Evolutionary conservation across 1,140 invertebrate species (phyloP), one percentile per base, ranked within the genome.

Genomic region (Drosophila novamexicana): DNA sequence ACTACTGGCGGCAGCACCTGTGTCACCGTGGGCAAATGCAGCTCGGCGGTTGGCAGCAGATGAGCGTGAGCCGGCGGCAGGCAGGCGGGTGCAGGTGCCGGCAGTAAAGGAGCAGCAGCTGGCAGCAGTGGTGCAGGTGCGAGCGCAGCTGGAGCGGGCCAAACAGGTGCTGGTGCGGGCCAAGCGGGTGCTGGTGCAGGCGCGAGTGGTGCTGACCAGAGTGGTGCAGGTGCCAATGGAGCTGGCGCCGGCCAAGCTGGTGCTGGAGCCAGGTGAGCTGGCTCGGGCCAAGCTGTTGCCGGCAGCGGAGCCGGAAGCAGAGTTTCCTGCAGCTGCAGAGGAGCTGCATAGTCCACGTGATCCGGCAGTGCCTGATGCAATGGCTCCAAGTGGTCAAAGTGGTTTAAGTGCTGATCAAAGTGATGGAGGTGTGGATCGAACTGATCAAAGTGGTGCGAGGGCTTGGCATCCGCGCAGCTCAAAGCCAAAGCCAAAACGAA

Each of bases 1-100:
- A 90, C 39, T 6, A 91, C 63, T 1, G 91, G 91, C 7, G 91
- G 91, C 49, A 86, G 32, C n/a, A 89, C 64, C 14, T 89, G 72
- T 1, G 78, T 73, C 10, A 75, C 57, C 0, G 65, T 78, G 37
- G 72, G 69, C 53, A 44, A 64, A 56, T 70, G 89, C 53, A 66
- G 44, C n/a, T 81, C 69, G 18, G 81, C 59, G 44, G 72, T 58
- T 58, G 79, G 49, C 45, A 84, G 64, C 14, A 79, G 22, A 16
- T 79, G 80, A 0, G 77, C 32, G 34, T 74, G 29, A 10, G 69
- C 54, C 6, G 84, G 73, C 0, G 83, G 83, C 0, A 81, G 22
- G 22, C 4, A 86, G 34, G 3, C 22, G 12, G 69, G 58, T 9
- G 84, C 50, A 14, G 39, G 12, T 0, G 39, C 39, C 0, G 39